phyloP scores from a whole-genome alignment of 2,888 invertebrate genomes.

The Fragum fragum region DNA sequence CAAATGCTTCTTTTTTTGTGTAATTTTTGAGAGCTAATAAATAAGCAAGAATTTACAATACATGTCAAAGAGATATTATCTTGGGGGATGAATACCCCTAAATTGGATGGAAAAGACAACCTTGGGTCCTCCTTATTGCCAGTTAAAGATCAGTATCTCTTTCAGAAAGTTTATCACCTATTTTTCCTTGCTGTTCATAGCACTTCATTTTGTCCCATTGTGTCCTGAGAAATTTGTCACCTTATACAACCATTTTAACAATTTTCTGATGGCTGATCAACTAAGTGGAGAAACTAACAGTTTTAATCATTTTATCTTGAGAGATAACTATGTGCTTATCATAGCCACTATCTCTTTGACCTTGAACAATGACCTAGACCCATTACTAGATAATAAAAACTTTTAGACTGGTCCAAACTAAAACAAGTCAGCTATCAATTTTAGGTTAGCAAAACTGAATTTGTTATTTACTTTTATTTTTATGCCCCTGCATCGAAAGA shows the following conservation, averaged over 20 bases:
- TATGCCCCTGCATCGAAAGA: too few species aligned
- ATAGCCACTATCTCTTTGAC: background rate
- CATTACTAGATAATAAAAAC: too few species aligned
- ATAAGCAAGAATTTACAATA: slow-evolving; percentile 11
- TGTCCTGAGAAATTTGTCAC: slow-evolving; percentile 18
- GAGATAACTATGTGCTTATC: slow-evolving; percentile 15
- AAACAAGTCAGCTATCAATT: too few species aligned
- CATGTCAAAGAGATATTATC: slow-evolving; percentile 28
- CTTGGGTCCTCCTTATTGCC: slow-evolving; percentile 16
- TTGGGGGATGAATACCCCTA: background rate
- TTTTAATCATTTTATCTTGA: slow-evolving; percentile 10
- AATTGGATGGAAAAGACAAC: slow-evolving; percentile 9
- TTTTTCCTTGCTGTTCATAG: slow-evolving; percentile 4
- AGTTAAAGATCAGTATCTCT: slow-evolving; percentile 28
- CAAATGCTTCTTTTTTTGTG: too few species aligned
- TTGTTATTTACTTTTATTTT: too few species aligned
- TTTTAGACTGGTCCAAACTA: too few species aligned
- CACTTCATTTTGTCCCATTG: slow-evolving; percentile 26
- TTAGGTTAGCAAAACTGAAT: too few species aligned
- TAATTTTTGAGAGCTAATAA: background rate
- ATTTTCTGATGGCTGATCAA: slow-evolving; percentile 1
- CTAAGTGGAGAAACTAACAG: background rate
- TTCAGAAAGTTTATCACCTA: slow-evolving; percentile 22
- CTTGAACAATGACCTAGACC: background rate
- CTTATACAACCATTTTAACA: slow-evolving; percentile 12